phyloP scores from a whole-genome alignment of 2,797 vertebrate genomes.

The Pogonophryne albipinna region DNA sequence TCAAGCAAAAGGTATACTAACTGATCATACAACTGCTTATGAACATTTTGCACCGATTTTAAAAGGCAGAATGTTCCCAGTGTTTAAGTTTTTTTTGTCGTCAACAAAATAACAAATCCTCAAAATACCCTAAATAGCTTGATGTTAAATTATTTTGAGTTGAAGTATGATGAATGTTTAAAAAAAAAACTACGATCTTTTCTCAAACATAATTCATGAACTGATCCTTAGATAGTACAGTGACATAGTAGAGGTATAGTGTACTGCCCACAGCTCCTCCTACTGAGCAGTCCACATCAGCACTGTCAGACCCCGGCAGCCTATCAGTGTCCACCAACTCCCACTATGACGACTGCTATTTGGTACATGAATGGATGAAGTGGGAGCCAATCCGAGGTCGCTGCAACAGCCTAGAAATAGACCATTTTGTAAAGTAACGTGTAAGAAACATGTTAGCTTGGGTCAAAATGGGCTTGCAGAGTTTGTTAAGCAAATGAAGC shows the following conservation, averaged over 20 bases:
- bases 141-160: background rate
- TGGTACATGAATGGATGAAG: constrained; percentile 67
- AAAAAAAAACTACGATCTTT: background rate
- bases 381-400: constrained; percentile 74
- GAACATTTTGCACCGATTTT: background rate
- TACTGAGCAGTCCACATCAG: constrained; percentile 82
- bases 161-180: background rate
- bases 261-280: constrained; percentile 54
- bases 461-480: background rate
- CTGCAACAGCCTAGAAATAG: constrained; percentile 70
- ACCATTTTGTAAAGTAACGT: constrained; percentile 50
- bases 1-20: background rate
- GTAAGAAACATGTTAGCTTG: constrained; percentile 31
- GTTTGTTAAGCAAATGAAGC: background rate
- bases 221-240: constrained; percentile 31
- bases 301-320: constrained; percentile 69
- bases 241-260: constrained; percentile 21
- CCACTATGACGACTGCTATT: constrained; percentile 48
- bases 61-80: background rate
- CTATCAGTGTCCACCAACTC: constrained; percentile 80
- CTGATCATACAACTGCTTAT: background rate
- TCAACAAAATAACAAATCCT: background rate
- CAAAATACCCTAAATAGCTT: background rate
- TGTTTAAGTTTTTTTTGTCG: background rate
- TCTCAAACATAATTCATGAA: constrained; percentile 16